Percentiles rank a stretch among this genome's conserved stretches.
These are phyloP conservation scores for Cirrhinus mrigala DNA, from an alignment of 2,797 vertebrate species.

Conservation along the genomic window DNA sequence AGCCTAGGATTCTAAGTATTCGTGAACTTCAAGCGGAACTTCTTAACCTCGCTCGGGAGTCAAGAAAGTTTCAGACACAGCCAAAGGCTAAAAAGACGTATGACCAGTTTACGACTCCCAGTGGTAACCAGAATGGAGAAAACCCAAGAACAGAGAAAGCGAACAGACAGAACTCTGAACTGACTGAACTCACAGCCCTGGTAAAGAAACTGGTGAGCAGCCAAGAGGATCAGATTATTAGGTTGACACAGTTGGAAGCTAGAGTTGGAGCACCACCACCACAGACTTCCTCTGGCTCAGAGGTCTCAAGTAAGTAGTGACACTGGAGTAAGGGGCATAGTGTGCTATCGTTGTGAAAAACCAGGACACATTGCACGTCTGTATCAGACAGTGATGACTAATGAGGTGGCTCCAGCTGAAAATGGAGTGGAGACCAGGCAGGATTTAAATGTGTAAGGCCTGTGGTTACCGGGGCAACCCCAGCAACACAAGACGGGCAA, in stretches of 20 bases:
- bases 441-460: neutral
- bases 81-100: neutral
- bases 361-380: neutral
- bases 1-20: conserved; percentile 45
- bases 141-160: neutral
- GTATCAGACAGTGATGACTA: neutral
- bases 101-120: neutral
- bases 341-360: neutral
- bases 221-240: neutral
- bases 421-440: neutral
- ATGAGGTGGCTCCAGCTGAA: neutral
- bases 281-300: neutral
- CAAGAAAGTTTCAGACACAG: neutral
- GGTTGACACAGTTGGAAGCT: neutral
- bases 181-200: conserved; percentile 19
- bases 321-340: neutral
- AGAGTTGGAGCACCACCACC: neutral
- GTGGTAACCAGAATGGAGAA: neutral
- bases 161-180: neutral
- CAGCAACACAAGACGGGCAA: neutral
- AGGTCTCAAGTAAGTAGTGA: neutral
- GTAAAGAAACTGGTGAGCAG: conserved; percentile 15
- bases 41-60: neutral
- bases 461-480: conserved; percentile 4
- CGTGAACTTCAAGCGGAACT: conserved; percentile 45